Evolutionary conservation across 2,888 invertebrate genomes (phyloP).

Genomic region (Sialis fuliginosa): DNA sequence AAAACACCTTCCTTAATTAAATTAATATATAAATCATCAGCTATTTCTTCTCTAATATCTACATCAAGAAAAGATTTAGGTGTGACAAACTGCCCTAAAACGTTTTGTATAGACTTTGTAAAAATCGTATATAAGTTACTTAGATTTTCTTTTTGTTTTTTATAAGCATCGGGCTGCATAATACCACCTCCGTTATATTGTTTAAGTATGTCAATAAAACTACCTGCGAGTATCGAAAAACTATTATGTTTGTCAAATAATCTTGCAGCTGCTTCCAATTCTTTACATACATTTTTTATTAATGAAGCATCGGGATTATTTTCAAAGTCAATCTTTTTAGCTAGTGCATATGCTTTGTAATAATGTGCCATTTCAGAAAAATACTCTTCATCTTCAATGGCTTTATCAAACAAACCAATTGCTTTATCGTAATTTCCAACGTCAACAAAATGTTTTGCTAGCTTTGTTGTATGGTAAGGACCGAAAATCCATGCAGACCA

Average conservation of each 20-base stretch:
- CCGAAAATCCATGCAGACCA: slow-evolving; percentile 6
- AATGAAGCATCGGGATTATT: too few species aligned
- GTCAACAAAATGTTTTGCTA: slow-evolving; percentile 9
- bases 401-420: slow-evolving; percentile 11
- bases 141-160: slow-evolving; percentile 10
- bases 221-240: slow-evolving; percentile 7
- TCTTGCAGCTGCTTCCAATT: slow-evolving; percentile 9
- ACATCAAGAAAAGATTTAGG: slow-evolving; percentile 7
- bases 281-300: slow-evolving; percentile 2
- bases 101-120: slow-evolving; percentile 8
- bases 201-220: slow-evolving; percentile 10
- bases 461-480: slow-evolving; percentile 10
- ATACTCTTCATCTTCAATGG: slow-evolving; percentile 13
- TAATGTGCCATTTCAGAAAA: slow-evolving; percentile 16
- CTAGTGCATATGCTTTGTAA: slow-evolving; percentile 14
- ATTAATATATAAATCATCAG: slow-evolving; percentile 7
- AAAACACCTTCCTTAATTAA: slow-evolving; percentile 3
- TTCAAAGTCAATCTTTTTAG: slow-evolving; percentile 5
- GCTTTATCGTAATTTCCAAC: slow-evolving; percentile 9
- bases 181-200: slow-evolving; percentile 9
- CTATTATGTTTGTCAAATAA: slow-evolving; percentile 8
- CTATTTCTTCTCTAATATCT: slow-evolving; percentile 6
- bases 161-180: slow-evolving; percentile 11
- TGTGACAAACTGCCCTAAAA: slow-evolving; percentile 9
- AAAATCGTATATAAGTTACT: slow-evolving; percentile 9